Evolutionary conservation across 2,797 vertebrate genomes (phyloP).

Genomic region (Scolopax rusticola): DNA sequence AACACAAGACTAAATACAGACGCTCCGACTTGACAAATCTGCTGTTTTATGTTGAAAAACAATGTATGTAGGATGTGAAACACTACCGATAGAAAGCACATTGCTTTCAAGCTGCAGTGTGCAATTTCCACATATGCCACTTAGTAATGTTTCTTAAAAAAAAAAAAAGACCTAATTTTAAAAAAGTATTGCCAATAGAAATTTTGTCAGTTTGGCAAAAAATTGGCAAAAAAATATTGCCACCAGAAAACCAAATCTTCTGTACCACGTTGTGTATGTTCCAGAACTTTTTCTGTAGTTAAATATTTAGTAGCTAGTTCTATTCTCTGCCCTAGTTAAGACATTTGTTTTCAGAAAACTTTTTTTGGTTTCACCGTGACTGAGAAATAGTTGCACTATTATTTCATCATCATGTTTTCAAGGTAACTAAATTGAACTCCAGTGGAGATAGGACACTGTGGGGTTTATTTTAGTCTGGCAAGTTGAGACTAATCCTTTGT

Average conservation of each 20-base stretch:
- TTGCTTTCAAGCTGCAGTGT: background rate
- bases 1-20: background rate
- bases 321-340: background rate
- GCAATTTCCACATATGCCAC: background rate
- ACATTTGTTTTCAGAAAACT: background rate
- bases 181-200: background rate
- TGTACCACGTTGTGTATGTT: background rate
- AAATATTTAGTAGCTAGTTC: slow-evolving; percentile 39
- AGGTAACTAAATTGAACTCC: background rate
- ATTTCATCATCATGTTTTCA: background rate
- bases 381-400: background rate
- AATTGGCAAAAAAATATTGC: too few relatives aligned
- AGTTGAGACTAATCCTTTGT: background rate
- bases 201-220: too few relatives aligned
- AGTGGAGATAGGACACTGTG: background rate
- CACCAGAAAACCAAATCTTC: background rate
- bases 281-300: background rate
- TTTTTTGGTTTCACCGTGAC: background rate
- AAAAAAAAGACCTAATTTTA: background rate
- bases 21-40: background rate
- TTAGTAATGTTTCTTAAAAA: background rate
- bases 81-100: background rate
- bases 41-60: background rate
- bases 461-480: background rate
- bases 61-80: background rate